phyloP scores from a whole-genome alignment of 2,888 invertebrate genomes.

The Troides aeacus region DNA sequence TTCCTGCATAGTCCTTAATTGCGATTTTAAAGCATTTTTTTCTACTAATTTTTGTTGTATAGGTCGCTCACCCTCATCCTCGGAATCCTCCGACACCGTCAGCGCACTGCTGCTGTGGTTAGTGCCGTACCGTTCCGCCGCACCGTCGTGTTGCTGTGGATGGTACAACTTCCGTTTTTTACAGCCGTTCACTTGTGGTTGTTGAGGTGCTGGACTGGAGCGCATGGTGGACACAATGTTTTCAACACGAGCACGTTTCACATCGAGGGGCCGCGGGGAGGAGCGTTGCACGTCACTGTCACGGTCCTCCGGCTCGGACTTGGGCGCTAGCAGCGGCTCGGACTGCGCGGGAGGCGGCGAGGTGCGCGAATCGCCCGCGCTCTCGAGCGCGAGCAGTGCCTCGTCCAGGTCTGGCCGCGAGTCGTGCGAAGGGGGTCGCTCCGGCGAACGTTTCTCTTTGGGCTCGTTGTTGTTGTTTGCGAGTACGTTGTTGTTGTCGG shows the following conservation, averaged over 20 bases:
- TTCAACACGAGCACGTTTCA: slow-evolving; percentile 96
- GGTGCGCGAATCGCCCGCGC: slow-evolving; percentile 69
- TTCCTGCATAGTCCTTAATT: slow-evolving; percentile 92
- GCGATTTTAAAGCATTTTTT: slow-evolving; percentile 91
- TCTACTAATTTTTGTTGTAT: slow-evolving; percentile 91
- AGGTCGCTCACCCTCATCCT: slow-evolving; percentile 88
- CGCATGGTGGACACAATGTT: slow-evolving; percentile 97
- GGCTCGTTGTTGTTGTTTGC: slow-evolving; percentile 79
- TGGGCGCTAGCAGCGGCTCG: slow-evolving; percentile 79
- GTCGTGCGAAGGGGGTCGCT: slow-evolving; percentile 83
- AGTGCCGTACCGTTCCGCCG: slow-evolving; percentile 80
- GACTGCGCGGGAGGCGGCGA: slow-evolving; percentile 78
- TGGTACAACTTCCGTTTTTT: slow-evolving; percentile 97
- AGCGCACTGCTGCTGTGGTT: slow-evolving; percentile 74
- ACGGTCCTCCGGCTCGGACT: slow-evolving; percentile 83
- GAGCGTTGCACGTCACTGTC: slow-evolving; percentile 81
- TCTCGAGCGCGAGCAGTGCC: slow-evolving; percentile 81
- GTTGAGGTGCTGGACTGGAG: slow-evolving; percentile 88
- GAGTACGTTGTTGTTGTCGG: slow-evolving; percentile 80
- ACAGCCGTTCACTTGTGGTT: slow-evolving; percentile 92
- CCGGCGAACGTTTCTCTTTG: slow-evolving; percentile 74
- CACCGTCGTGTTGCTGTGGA: slow-evolving; percentile 93
- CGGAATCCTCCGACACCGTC: slow-evolving; percentile 84
- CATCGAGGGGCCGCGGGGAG: slow-evolving; percentile 84
- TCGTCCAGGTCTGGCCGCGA: slow-evolving; percentile 82